Base-by-base conservation (phyloP, 2,888 invertebrate species). In the Hyppa rectilinea region DNA sequence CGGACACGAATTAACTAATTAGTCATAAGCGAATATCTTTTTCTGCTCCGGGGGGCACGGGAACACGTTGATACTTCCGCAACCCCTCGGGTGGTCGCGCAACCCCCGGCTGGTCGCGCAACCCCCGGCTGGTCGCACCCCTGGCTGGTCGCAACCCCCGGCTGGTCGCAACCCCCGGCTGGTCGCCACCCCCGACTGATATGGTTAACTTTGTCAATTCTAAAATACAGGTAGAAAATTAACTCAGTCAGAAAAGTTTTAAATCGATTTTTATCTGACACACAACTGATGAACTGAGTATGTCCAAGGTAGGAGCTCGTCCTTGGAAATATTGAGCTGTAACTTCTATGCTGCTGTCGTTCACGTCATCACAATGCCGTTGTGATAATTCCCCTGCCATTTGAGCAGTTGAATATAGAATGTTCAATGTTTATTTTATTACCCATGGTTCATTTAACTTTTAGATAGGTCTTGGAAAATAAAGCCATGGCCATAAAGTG, bases 381-480 rank as follows among this genome's bases (percentile, higher is more conserved):
- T 65, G 43, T 26, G 58, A 52, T 56, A 17, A 45, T 40, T 66
- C 76, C 63, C 67, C n/a, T 23, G 71, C 10, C 53, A 26, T 45
- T 65, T 62, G 58, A 62, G 29, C 17, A 40, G 9, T 29, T 71
- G 26, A 29, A 68, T 52, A 59, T 62, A 66, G 45, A 78, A 64
- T 50, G 14, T 55, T 55, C 47, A 31, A 77, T 64, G 72, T 67
- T 66, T 81, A 77, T 78, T 67, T 78, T 36, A 77, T 47, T 50
- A 68, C 49, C 68, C 62, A 43, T 23, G 49, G 26, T 31, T 63
- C 26, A 50, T 68, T 63, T 68, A 50, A 59, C 23, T 43, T 67
- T 50, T 17, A 60, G 34, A 47, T 47, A 31, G 38, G 45, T 31
- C 36, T 23, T 77, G 12, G n/a, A 52, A 59, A 78, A 73, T 59